Conservation (phyloP, 2,888 invertebrate species). For the Zaprionus bogoriensis region DNA sequence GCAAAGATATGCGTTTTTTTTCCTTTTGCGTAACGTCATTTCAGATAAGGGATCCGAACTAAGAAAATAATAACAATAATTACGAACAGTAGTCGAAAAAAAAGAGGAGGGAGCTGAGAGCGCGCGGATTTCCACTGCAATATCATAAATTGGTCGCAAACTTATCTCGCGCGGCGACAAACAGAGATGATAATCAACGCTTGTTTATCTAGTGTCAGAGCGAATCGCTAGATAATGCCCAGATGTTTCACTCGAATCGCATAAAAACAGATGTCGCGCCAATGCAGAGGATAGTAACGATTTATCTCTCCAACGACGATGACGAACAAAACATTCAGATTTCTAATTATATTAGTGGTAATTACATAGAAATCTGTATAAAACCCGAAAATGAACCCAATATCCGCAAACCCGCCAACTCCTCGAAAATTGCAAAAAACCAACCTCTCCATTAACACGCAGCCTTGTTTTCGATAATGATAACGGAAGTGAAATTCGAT, state of each 20-base stretch:
- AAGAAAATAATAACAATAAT: constrained; percentile 16
- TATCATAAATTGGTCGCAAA: constrained; percentile 73
- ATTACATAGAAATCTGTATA: constrained; percentile 50
- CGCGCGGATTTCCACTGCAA: constrained; percentile 56
- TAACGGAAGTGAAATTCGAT: not conserved
- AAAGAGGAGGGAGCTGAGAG: constrained; percentile 13
- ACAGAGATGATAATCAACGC: constrained; percentile 48
- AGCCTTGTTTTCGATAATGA: not conserved
- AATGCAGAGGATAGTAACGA: constrained; percentile 79
- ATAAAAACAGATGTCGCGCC: constrained; percentile 70
- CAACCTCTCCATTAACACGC: not conserved
- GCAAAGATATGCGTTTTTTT: constrained; percentile 11
- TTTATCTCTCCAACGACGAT: constrained; percentile 79
- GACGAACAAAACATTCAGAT: constrained; percentile 79
- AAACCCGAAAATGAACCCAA: not conserved
- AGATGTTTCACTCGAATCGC: constrained; percentile 47
- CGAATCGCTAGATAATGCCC: constrained; percentile 48
- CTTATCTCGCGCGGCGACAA: constrained; percentile 39
- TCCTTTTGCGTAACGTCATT: not conserved
- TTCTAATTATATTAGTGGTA: constrained; percentile 81
- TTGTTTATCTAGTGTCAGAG: constrained; percentile 57
- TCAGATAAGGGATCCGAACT: not conserved
- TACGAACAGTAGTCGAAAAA: constrained; percentile 29
- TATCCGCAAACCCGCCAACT: not conserved
- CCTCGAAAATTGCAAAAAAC: not conserved